These are phyloP conservation scores for Ditylenchus weischeri DNA, from an alignment of 2,888 invertebrate species.

Conservation along the genomic window DNA sequence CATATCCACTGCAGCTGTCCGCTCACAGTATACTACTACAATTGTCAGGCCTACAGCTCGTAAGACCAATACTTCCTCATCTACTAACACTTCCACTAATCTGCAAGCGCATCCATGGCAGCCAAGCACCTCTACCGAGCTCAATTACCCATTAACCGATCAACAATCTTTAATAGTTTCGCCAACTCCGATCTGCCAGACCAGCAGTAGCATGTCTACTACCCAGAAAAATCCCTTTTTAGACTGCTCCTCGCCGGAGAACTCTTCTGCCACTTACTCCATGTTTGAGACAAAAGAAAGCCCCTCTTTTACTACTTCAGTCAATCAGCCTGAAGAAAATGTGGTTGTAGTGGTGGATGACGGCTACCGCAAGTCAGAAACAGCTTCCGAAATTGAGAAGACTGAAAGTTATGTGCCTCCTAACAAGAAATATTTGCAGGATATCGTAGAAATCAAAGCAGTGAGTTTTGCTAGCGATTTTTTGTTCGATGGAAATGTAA, in stretches of 20 bases:
- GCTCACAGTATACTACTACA: slow-evolving; percentile 3
- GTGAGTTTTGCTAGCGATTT: slow-evolving; percentile 9
- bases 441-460: slow-evolving; percentile 15
- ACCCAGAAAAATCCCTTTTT: too few relatives aligned
- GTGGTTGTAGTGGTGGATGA: too few relatives aligned
- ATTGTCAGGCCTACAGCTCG: background rate
- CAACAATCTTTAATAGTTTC: too few relatives aligned
- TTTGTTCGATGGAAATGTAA: background rate
- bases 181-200: too few relatives aligned
- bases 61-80: background rate
- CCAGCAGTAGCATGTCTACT: too few relatives aligned
- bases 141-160: background rate
- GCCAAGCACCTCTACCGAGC: background rate
- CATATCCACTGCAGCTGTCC: slow-evolving; percentile 10
- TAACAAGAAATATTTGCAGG: slow-evolving; percentile 3
- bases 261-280: too few relatives aligned
- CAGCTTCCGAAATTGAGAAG: background rate
- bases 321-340: too few relatives aligned
- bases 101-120: background rate
- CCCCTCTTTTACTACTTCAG: too few relatives aligned
- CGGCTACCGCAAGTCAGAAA: background rate
- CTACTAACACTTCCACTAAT: background rate
- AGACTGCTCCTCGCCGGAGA: too few relatives aligned
- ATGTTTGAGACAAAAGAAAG: too few relatives aligned
- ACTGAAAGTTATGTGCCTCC: background rate